Conservation (phyloP, 2,113 vertebrate genomes). For the Isurus oxyrinchus region DNA sequence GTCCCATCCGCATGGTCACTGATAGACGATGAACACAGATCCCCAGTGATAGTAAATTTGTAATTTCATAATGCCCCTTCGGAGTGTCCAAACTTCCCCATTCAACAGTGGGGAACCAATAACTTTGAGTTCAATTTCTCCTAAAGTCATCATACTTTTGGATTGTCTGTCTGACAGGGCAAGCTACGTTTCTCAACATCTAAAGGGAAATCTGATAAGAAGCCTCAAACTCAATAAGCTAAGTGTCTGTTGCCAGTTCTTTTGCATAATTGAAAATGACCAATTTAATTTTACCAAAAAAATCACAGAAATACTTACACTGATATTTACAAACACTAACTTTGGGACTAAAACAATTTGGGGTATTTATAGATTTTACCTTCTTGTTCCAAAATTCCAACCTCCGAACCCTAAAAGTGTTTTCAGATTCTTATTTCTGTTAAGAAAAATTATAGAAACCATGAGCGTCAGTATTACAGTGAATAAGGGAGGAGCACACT, state of each 20-base stretch:
- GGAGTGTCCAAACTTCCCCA: neutral
- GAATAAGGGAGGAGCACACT: neutral
- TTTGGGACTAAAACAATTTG: neutral
- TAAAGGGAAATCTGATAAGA: neutral
- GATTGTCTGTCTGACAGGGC: neutral
- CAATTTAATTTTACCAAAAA: neutral
- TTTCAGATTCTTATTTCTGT: constrained; percentile 59
- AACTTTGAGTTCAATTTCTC: neutral
- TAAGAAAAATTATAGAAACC: neutral
- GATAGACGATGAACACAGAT: neutral
- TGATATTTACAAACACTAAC: neutral
- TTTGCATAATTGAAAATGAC: neutral
- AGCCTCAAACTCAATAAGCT: neutral
- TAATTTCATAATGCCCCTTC: neutral
- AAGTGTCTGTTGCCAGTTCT: neutral
- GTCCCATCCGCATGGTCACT: neutral
- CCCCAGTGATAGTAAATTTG: neutral
- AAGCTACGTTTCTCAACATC: neutral
- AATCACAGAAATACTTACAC: neutral
- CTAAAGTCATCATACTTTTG: neutral
- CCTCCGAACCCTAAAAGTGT: constrained; percentile 58
- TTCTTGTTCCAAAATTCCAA: constrained; percentile 58
- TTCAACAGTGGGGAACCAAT: neutral
- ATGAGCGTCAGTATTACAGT: neutral
- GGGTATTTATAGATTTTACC: constrained; percentile 47